Evolutionary conservation across 2,888 invertebrate species (phyloP).

Genomic region (Gerris lacustris): DNA sequence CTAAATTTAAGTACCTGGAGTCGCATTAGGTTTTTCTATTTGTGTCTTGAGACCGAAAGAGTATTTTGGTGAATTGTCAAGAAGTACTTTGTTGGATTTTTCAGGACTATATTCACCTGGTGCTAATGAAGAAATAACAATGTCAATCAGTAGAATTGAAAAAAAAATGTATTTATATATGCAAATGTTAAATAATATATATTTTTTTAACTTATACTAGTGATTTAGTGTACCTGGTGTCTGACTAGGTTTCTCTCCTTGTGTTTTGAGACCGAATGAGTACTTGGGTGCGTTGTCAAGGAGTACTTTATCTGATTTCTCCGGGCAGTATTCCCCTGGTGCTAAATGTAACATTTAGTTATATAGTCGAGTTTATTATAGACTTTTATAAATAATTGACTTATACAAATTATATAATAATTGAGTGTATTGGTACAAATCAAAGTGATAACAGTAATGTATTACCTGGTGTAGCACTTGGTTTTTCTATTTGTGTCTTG

Average conservation of each 20-base stretch:
- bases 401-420: too few relatives aligned
- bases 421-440: too few relatives aligned
- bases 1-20: slow-evolving; percentile 48
- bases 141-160: too few relatives aligned
- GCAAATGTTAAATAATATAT: too few relatives aligned
- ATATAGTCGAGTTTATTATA: too few relatives aligned
- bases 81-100: slow-evolving; percentile 49
- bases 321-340: slow-evolving; percentile 78
- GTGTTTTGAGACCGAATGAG: slow-evolving; percentile 59
- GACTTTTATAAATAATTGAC: too few relatives aligned
- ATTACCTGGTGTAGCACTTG: slow-evolving; percentile 42
- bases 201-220: too few relatives aligned
- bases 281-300: slow-evolving; percentile 53
- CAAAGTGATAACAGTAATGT: slow-evolving; percentile 22
- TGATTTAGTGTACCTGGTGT: slow-evolving; percentile 47
- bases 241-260: slow-evolving; percentile 47
- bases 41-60: slow-evolving; percentile 59
- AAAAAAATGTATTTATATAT: too few relatives aligned
- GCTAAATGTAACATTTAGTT: slow-evolving; percentile 37
- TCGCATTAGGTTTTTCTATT: slow-evolving; percentile 47
- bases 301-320: slow-evolving; percentile 51
- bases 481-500: slow-evolving; percentile 48
- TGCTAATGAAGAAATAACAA: slow-evolving; percentile 37
- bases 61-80: slow-evolving; percentile 53
- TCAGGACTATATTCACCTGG: slow-evolving; percentile 77